Evolutionary conservation across 2,888 invertebrate species (phyloP).

Genomic region (Sphecodes monilicornis): DNA sequence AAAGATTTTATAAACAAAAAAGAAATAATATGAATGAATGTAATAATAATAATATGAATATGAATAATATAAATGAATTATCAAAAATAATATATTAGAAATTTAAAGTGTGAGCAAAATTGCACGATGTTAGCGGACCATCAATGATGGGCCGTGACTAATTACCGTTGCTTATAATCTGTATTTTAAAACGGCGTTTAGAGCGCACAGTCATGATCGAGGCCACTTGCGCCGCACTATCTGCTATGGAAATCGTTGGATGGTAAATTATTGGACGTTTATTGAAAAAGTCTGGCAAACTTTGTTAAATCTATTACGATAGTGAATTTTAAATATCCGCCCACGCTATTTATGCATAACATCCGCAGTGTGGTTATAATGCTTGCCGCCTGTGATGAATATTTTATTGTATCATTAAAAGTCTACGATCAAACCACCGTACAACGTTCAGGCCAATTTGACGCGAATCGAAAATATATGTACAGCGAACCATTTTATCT

Average conservation of each 20-base stretch:
- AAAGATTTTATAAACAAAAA: too few species aligned
- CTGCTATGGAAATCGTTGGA: neutral
- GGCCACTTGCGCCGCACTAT: neutral
- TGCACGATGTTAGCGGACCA: neutral
- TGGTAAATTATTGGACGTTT: neutral
- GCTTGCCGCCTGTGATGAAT: neutral
- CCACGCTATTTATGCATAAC: neutral
- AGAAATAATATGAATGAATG: neutral
- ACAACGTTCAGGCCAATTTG: neutral
- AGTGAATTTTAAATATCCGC: neutral
- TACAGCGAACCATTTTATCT: neutral
- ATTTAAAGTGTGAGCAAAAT: neutral
- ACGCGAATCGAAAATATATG: neutral
- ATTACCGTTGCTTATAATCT: neutral
- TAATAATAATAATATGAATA: too few species aligned
- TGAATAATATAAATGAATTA: too few species aligned
- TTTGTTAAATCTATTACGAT: neutral
- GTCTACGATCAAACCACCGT: neutral
- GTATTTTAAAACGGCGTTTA: neutral
- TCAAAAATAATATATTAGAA: neutral
- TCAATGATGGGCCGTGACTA: neutral
- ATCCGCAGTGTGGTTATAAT: neutral
- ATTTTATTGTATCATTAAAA: neutral
- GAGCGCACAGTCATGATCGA: neutral
- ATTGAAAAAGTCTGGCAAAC: neutral